Base-by-base conservation (phyloP, 1,140 invertebrate species). In the Gonatopus flavifemur region DNA sequence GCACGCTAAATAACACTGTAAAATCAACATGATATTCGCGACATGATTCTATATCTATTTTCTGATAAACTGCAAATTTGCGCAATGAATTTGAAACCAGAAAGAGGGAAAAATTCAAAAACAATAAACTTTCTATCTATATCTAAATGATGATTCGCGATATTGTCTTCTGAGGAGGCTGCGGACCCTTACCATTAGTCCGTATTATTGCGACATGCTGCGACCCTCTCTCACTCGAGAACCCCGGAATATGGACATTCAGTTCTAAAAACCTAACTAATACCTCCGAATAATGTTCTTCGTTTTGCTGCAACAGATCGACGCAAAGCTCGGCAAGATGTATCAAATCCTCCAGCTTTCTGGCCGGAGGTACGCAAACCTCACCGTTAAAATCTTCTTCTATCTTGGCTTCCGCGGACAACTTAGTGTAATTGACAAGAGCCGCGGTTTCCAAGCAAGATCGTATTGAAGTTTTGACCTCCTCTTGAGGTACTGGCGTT, bases 271-370 rank as follows among this genome's bases (percentile, higher is more conserved):
- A 77, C 71, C 66, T 64, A 70, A 73, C 80, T 83, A 77, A 77
- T 88, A 99, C 97, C 93, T 99, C 96, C 53, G 96, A 95, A 81
- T 99, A 98, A 78, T 98, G 95, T 77, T 99, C 97, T 81, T 99
- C 96, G 72, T 99, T 99, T 79, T 99, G 97, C 75, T 98, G 96
- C 33, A 99, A 80, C 9, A 99, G 84, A 77, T 99, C 97, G 30
- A 99, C 96, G 79, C 97, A 99, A 8, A 98, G 83, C 73, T 99
- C 96, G 12, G 96, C 94, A 39, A 99, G 83, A 71, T 94, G 94
- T 67, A 98, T 96, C 13, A 99, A 83, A 76, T 98, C 95, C 72
- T 98, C 96, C 12, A 99, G 82, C 72, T 96, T 95, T 77, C 92
- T 93, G 31, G 86, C 86, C 2, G 93, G 87, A 36, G 90, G 84